Evolutionary conservation across 2,797 vertebrate genomes (phyloP).

Genomic region (Vipera ursinii): DNA sequence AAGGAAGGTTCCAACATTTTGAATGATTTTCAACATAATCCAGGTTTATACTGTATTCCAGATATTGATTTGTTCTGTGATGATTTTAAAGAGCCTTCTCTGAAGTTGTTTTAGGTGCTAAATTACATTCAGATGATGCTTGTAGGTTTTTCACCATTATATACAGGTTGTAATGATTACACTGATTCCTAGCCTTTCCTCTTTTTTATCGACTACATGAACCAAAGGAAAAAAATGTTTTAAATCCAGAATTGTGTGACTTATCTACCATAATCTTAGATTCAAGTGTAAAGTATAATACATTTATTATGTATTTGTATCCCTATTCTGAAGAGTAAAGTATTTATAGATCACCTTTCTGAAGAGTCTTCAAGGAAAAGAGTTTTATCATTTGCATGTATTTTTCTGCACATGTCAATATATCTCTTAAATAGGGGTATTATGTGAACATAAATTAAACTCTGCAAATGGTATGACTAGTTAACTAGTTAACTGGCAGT

Average conservation of each 20-base stretch:
- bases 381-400: neutral
- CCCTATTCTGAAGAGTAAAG: neutral
- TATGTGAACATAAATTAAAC: neutral
- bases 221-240: neutral
- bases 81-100: neutral
- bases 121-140: neutral
- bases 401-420: neutral
- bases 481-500: neutral
- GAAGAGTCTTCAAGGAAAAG: neutral
- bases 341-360: neutral
- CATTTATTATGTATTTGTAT: neutral
- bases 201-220: neutral
- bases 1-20: neutral
- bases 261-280: neutral
- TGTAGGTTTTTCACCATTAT: neutral
- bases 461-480: neutral
- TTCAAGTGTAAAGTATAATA: neutral
- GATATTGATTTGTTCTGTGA: neutral
- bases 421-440: neutral
- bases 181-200: neutral
- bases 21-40: neutral
- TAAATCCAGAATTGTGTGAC: neutral
- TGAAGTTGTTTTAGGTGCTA: neutral
- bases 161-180: neutral
- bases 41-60: neutral